These are phyloP conservation scores for Eupithecia subumbrata DNA, from an alignment of 2,888 invertebrate genomes.

Conservation along the genomic window DNA sequence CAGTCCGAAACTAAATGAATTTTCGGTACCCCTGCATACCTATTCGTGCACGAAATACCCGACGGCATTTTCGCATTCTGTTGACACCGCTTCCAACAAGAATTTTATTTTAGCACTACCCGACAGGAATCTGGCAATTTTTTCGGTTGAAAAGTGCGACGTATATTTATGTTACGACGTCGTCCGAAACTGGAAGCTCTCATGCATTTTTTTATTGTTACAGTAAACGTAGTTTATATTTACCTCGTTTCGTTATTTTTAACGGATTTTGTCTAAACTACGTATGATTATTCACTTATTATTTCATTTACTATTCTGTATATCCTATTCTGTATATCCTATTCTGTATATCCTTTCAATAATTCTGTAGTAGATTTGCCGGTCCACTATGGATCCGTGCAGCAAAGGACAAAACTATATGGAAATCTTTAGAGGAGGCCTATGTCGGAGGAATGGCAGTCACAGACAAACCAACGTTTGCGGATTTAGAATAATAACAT, in stretches of 20 bases:
- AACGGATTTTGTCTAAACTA: background rate
- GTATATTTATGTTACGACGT: conserved; percentile 14
- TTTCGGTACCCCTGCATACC: conserved; percentile 33
- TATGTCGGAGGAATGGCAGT: no score
- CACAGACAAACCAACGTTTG: no score
- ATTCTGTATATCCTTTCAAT: no score
- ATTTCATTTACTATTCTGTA: no score
- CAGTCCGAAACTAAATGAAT: conserved; percentile 30
- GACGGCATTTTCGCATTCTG: conserved; percentile 27
- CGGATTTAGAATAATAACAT: no score
- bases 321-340: no score
- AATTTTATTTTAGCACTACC: conserved; percentile 36
- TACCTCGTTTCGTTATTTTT: background rate
- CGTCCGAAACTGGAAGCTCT: conserved; percentile 14
- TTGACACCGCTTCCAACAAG: conserved; percentile 33
- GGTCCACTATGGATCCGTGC: no score
- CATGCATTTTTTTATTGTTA: conserved; percentile 4
- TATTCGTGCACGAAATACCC: conserved; percentile 28
- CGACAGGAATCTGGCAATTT: conserved; percentile 24
- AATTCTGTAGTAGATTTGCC: no score
- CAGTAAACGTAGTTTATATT: background rate
- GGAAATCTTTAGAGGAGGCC: no score
- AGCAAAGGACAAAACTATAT: no score
- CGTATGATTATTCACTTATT: background rate
- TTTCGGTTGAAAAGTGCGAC: conserved; percentile 16